These are phyloP conservation scores for Euura saliciscinereae DNA, from an alignment of 1,140 invertebrate genomes.

Conservation along the genomic window DNA sequence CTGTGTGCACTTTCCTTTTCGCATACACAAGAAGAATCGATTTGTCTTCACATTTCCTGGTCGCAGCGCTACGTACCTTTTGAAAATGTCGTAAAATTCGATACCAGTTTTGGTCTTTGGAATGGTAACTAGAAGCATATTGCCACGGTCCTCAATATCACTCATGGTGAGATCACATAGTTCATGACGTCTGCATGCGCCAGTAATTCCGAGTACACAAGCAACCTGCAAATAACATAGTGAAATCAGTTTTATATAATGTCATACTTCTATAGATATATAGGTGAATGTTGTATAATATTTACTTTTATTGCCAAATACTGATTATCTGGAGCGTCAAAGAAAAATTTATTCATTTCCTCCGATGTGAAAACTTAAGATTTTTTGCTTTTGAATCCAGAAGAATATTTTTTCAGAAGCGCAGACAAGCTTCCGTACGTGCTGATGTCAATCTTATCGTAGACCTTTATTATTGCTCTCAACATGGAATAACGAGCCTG, in stretches of 20 bases:
- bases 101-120: slow-evolving; percentile 20
- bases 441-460: slow-evolving; percentile 18
- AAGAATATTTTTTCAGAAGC: slow-evolving; percentile 21
- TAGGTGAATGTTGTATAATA: slow-evolving; percentile 9
- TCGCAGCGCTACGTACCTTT: slow-evolving; percentile 26
- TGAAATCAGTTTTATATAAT: not conserved
- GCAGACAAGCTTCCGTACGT: slow-evolving; percentile 15
- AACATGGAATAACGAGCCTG: slow-evolving; percentile 26
- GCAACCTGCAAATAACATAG: slow-evolving; percentile 29
- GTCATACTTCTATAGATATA: slow-evolving; percentile 16
- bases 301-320: slow-evolving; percentile 24
- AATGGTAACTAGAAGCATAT: slow-evolving; percentile 22
- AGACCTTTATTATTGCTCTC: slow-evolving; percentile 18
- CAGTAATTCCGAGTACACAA: slow-evolving; percentile 26
- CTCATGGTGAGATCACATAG: slow-evolving; percentile 21
- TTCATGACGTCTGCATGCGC: slow-evolving; percentile 24
- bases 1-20: no score
- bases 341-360: slow-evolving; percentile 22
- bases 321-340: slow-evolving; percentile 22
- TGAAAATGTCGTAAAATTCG: slow-evolving; percentile 27
- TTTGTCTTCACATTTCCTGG: slow-evolving; percentile 14
- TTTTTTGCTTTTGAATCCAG: slow-evolving; percentile 24
- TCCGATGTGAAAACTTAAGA: slow-evolving; percentile 16
- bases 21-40: slow-evolving; percentile 39
- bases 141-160: slow-evolving; percentile 22